phyloP scores from a whole-genome alignment of 2,797 vertebrate species.

The Siniperca scherzeri region DNA sequence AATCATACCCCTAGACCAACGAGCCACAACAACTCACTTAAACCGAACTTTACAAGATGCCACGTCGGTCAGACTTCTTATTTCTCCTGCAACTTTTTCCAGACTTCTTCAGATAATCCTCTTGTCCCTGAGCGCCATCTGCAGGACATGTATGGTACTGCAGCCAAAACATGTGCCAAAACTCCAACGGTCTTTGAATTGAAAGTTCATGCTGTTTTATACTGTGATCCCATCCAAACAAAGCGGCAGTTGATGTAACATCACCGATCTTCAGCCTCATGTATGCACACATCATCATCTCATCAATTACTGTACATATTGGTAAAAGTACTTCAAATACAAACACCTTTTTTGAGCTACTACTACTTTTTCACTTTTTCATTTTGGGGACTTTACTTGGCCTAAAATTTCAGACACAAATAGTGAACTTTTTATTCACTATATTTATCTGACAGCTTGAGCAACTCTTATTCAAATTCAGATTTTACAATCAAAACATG shows the following conservation, averaged over 20 bases:
- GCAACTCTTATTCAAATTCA: not conserved
- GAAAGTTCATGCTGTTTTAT: too few relatives aligned
- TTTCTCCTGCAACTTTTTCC: not conserved
- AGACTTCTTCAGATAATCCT: rapidly evolving
- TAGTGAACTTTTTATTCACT: not conserved
- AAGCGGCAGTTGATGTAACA: not conserved
- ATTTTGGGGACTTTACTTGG: not conserved
- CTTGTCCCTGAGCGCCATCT: rapidly evolving
- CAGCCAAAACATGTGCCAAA: not conserved
- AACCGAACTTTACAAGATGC: not conserved
- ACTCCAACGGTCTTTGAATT: not conserved
- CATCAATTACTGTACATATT: not conserved
- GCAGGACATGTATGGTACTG: not conserved
- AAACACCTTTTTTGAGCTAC: not conserved
- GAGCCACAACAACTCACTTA: conserved; percentile 61
- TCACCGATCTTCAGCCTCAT: not conserved
- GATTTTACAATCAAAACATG: not conserved
- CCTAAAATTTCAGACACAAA: not conserved
- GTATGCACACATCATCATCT: not conserved
- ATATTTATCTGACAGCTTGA: not conserved
- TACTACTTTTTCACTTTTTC: too few relatives aligned
- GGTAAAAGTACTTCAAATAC: not conserved
- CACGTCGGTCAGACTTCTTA: not conserved
- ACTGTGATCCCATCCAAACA: not conserved
- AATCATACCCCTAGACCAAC: conserved; percentile 89